phyloP scores from a whole-genome alignment of 2,888 invertebrate species.

The Druceiella hillmani region DNA sequence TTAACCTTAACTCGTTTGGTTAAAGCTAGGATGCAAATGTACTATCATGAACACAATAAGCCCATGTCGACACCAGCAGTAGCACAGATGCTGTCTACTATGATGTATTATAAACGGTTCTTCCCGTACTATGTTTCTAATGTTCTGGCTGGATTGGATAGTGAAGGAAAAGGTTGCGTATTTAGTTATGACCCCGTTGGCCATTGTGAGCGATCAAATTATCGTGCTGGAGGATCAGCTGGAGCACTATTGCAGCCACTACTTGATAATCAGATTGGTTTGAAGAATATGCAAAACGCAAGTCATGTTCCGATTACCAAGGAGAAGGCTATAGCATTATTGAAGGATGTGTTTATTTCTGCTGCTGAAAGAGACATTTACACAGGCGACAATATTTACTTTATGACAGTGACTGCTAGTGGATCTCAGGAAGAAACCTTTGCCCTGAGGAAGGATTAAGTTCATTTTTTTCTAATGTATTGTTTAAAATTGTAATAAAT shows the following conservation, averaged over 20 bases:
- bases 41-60: constrained; percentile 90
- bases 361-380: constrained; percentile 98
- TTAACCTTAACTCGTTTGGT: constrained; percentile 82
- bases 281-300: constrained; percentile 78
- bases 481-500: neutral
- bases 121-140: constrained; percentile 98
- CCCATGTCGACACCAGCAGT: constrained; percentile 87
- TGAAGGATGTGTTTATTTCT: constrained; percentile 95
- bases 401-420: constrained; percentile 83
- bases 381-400: constrained; percentile 87
- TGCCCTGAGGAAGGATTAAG: constrained; percentile 83
- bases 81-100: constrained; percentile 93
- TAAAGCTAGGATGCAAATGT: constrained; percentile 88
- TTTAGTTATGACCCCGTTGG: constrained; percentile 98
- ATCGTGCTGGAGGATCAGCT: constrained; percentile 87
- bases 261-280: constrained; percentile 92
- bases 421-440: constrained; percentile 74
- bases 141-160: constrained; percentile 89
- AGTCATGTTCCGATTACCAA: constrained; percentile 58
- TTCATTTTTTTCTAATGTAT: constrained; percentile 16
- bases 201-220: constrained; percentile 80
- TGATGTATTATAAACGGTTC: constrained; percentile 94
- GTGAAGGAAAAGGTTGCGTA: constrained; percentile 89
- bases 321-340: constrained; percentile 77
- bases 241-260: constrained; percentile 89